Conservation (phyloP, 1,140 invertebrate species). For the Leptestheria dahalacensis region DNA sequence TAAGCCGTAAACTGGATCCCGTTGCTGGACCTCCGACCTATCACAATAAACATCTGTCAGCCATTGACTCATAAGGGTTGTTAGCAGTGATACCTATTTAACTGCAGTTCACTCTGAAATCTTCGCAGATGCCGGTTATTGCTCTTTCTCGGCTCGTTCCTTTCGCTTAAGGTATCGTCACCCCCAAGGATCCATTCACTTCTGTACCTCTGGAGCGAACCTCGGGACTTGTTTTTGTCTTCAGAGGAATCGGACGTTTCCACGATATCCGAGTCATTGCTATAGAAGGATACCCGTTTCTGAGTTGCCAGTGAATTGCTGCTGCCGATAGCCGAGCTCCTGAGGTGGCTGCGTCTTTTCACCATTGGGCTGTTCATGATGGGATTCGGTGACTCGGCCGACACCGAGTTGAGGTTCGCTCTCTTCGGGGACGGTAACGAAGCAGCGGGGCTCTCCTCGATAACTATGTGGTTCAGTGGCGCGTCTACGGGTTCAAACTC, state of each 20-base stretch:
- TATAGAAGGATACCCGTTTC: slow-evolving; percentile 4
- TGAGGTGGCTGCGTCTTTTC: background rate
- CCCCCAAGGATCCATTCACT: background rate
- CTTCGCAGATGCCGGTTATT: background rate
- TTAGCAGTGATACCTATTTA: background rate
- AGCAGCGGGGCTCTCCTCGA: background rate
- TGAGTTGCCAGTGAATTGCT: background rate
- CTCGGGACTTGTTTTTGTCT: background rate
- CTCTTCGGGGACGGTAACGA: background rate
- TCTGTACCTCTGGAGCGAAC: background rate
- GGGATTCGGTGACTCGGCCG: background rate
- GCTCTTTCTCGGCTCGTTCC: slow-evolving; percentile 5
- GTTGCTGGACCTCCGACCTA: background rate
- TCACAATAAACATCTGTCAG: too few relatives aligned
- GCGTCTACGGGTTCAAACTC: background rate
- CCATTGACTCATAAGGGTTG: too few relatives aligned
- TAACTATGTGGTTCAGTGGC: slow-evolving; percentile 16
- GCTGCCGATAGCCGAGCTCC: background rate
- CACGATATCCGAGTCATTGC: background rate
- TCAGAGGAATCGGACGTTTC: background rate
- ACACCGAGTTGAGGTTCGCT: background rate
- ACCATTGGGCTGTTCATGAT: slow-evolving; percentile 6
- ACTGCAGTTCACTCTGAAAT: slow-evolving; percentile 3
- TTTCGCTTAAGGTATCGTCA: background rate
- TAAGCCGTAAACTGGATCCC: slow-evolving; percentile 20